Evolutionary conservation across 30 jellyfish, hydroid and myxozoan genomes (phyloP).

Genomic region (Clytia hemisphaerica): DNA sequence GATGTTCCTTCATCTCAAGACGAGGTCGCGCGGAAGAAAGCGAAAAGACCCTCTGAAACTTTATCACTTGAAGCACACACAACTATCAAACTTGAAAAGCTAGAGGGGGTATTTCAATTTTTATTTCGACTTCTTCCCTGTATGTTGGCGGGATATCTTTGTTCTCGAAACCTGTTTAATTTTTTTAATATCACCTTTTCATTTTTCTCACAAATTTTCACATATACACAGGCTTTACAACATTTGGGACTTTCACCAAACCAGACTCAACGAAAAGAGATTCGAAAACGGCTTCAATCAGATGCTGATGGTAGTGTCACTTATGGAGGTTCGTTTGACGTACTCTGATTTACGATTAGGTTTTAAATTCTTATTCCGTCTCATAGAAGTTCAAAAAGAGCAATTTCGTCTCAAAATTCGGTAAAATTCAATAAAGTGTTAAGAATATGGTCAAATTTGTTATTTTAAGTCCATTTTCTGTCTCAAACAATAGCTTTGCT

Average conservation of each 20-base stretch:
- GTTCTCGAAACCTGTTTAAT: too few species aligned
- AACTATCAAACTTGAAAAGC: slow-evolving; percentile 51
- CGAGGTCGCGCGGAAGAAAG: slow-evolving; percentile 23
- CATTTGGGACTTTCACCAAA: slow-evolving; percentile 58
- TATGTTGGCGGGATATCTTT: too few species aligned
- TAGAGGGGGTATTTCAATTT: slow-evolving; percentile 36
- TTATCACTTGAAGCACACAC: slow-evolving; percentile 67
- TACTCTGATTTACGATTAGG: too few species aligned
- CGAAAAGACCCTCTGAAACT: slow-evolving; percentile 21
- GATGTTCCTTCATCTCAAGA: slow-evolving; percentile 33
- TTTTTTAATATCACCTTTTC: too few species aligned
- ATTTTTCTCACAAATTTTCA: neutral
- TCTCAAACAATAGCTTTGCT: too few species aligned
- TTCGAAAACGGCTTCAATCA: slow-evolving; percentile 22
- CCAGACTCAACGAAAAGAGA: slow-evolving; percentile 30
- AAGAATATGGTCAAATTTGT: too few species aligned
- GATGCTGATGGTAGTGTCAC: slow-evolving; percentile 44
- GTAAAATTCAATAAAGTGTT: too few species aligned
- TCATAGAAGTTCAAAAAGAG: too few species aligned
- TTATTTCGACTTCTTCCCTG: neutral
- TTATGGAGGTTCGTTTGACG: slow-evolving; percentile 70
- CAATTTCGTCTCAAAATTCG: too few species aligned
- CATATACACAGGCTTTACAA: slow-evolving; percentile 37
- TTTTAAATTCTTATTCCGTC: too few species aligned
- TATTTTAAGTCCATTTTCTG: too few species aligned